Evolutionary conservation across 2,888 invertebrate genomes (phyloP).

Genomic region (Leptinotarsa peninsularis): DNA sequence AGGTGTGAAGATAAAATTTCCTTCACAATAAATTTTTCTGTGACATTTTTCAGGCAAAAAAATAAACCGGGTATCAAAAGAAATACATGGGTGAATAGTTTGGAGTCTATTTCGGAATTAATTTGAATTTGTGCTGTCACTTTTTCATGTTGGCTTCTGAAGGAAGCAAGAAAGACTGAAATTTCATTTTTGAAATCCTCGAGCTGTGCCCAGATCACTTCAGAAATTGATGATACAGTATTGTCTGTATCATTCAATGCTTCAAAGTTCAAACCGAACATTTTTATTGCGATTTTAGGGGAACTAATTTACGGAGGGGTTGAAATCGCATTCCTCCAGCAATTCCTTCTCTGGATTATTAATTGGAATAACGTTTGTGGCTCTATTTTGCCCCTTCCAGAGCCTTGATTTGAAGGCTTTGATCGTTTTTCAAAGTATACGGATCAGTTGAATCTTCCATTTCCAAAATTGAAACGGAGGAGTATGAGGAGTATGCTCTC

Average conservation of each 20-base stretch:
- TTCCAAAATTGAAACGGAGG: not conserved
- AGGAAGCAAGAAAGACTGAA: not conserved
- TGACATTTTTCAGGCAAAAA: not conserved
- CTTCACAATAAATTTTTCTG: not conserved
- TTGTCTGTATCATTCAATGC: not conserved
- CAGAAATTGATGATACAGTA: not conserved
- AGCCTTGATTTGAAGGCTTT: not conserved
- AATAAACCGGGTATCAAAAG: not conserved
- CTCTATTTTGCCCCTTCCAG: not conserved
- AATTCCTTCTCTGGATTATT: not conserved
- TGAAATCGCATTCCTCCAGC: not conserved
- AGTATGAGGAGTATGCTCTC: not conserved
- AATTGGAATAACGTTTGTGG: not conserved
- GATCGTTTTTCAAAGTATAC: not conserved
- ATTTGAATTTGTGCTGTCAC: not conserved
- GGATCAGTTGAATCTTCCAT: not conserved
- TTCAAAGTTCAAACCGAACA: not conserved
- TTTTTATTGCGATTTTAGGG: not conserved
- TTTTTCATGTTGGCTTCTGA: slow-evolving; percentile 4
- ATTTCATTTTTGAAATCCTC: not conserved
- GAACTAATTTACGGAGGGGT: not conserved
- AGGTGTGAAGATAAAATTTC: not conserved
- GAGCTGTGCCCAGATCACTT: not conserved
- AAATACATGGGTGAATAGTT: slow-evolving; percentile 5
- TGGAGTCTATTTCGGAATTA: not conserved